phyloP scores from a whole-genome alignment of 2,888 invertebrate species.

The Invenusta paracnida region DNA sequence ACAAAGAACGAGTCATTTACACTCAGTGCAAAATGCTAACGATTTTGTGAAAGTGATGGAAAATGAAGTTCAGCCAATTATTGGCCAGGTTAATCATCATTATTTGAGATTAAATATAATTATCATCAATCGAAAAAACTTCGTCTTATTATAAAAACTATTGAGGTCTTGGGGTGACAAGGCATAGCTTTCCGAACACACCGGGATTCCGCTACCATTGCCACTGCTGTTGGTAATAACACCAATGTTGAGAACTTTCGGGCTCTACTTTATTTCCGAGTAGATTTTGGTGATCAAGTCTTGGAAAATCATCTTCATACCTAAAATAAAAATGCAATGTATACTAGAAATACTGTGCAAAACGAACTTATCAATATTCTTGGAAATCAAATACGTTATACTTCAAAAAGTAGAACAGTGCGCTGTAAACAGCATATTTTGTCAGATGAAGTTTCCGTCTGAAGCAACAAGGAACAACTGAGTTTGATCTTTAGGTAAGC shows the following conservation, averaged over 20 bases:
- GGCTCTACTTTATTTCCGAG: conserved; percentile 9
- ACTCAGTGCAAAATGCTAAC: not conserved
- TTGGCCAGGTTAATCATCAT: not conserved
- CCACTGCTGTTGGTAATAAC: not conserved
- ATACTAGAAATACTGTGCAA: conserved; percentile 8
- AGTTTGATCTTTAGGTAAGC: not conserved
- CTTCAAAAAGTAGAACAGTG: conserved; percentile 18
- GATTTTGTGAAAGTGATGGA: conserved; percentile 18
- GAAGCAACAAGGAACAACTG: conserved; percentile 4
- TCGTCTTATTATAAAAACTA: not conserved
- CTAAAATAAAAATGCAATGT: not conserved
- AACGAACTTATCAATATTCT: not conserved
- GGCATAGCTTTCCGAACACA: not conserved
- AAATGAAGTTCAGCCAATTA: not conserved
- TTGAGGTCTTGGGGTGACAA: not conserved
- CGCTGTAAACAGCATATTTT: not conserved
- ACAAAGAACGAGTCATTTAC: not conserved
- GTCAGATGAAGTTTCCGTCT: not conserved
- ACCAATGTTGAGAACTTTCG: not conserved
- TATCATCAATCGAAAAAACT: not conserved
- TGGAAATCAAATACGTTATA: not conserved
- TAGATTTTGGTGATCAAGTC: conserved; percentile 2
- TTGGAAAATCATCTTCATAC: not conserved
- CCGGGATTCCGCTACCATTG: not conserved
- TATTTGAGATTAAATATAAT: not conserved